phyloP scores from a whole-genome alignment of 2,113 vertebrate species.

The Microcebus jonahi region DNA sequence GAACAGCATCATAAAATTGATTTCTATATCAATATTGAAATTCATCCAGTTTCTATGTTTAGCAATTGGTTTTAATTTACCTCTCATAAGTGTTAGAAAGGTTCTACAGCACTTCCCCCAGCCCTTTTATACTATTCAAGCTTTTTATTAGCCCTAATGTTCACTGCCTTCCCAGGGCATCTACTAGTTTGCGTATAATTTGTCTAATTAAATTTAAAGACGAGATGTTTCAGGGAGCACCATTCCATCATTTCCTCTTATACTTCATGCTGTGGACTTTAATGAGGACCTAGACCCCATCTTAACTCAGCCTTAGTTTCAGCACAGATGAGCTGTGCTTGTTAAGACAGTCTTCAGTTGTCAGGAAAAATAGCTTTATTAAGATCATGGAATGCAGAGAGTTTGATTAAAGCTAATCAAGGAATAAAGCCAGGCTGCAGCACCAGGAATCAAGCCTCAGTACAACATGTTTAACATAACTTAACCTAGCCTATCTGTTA shows the following conservation, averaged over 20 bases:
- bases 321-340: conserved; percentile 85
- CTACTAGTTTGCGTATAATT: conserved; percentile 82
- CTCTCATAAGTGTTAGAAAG: conserved; percentile 51
- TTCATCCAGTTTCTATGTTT: conserved; percentile 35
- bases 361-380: conserved; percentile 88
- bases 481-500: conserved; percentile 77
- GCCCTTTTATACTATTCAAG: conserved; percentile 35
- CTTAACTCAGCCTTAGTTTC: conserved; percentile 86
- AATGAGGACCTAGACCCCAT: conserved; percentile 86
- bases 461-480: conserved; percentile 78
- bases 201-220: conserved; percentile 88
- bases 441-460: conserved; percentile 67
- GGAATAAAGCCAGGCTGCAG: conserved; percentile 80
- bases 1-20: background rate
- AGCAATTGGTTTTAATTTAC: conserved; percentile 66
- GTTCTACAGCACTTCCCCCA: conserved; percentile 17
- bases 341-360: conserved; percentile 84
- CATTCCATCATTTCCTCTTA: conserved; percentile 83
- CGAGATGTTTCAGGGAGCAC: conserved; percentile 82
- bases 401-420: conserved; percentile 88
- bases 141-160: conserved; percentile 73
- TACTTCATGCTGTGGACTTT: conserved; percentile 85
- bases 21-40: conserved; percentile 67
- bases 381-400: conserved; percentile 78
- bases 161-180: conserved; percentile 82